Percentiles rank a stretch among this genome's conserved stretches.
These are phyloP conservation scores for Podotricha telesiphe DNA, from an alignment of 2,888 invertebrate species.

Conservation along the genomic window DNA sequence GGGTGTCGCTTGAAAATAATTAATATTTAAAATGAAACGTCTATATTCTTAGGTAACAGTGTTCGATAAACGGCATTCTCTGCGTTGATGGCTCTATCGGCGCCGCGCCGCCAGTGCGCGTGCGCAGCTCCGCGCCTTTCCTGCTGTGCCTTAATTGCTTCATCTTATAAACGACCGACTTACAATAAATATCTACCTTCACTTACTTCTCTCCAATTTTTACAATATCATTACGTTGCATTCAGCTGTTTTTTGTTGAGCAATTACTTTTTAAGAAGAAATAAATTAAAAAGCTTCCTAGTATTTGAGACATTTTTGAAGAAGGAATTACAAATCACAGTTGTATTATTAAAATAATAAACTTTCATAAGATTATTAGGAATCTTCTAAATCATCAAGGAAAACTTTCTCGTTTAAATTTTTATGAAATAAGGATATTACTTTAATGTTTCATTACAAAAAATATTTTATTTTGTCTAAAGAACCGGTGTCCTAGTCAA, in stretches of 20 bases:
- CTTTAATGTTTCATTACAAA: not conserved
- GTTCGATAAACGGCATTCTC: slow-evolving; percentile 35
- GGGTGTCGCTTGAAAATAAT: not conserved
- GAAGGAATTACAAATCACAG: not conserved
- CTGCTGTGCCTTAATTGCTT: slow-evolving; percentile 81
- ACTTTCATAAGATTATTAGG: too few relatives aligned
- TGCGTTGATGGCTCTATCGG: slow-evolving; percentile 81
- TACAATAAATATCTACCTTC: slow-evolving; percentile 60
- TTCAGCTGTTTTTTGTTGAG: slow-evolving; percentile 45
- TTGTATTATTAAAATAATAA: not conserved
- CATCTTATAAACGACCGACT: slow-evolving; percentile 77
- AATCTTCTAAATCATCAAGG: too few relatives aligned
- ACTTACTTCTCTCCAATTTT: slow-evolving; percentile 42
- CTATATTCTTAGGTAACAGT: slow-evolving; percentile 49
- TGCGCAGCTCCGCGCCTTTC: slow-evolving; percentile 62
- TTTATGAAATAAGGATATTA: not conserved
- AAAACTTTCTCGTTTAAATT: not conserved
- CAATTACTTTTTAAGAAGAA: not conserved
- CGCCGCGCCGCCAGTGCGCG: slow-evolving; percentile 64
- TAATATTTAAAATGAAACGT: slow-evolving; percentile 24
- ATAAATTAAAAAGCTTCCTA: too few relatives aligned
- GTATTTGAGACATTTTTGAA: not conserved
- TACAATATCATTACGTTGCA: slow-evolving; percentile 39
- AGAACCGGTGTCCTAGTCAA: too few relatives aligned
- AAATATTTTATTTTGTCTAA: too few relatives aligned